phyloP scores from a whole-genome alignment of 2,113 vertebrate genomes.

The Notiomystis cincta region DNA sequence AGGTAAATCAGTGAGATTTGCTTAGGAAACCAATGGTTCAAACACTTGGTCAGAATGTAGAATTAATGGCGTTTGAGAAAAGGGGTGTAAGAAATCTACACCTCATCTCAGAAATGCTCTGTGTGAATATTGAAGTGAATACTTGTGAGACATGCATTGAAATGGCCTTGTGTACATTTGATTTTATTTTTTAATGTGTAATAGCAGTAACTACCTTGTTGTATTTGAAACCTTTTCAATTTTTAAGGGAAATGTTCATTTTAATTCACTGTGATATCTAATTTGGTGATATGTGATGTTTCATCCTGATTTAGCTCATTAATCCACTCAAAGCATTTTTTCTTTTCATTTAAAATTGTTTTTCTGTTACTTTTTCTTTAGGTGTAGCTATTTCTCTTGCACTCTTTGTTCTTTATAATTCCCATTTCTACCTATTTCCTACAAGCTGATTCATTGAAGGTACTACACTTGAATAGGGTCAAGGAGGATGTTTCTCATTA shows the following conservation, averaged over 20 bases:
- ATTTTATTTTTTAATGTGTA: background rate
- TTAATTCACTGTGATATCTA: background rate
- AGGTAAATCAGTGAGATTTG: background rate
- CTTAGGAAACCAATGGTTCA: background rate
- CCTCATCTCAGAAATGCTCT: background rate
- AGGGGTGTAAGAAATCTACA: background rate
- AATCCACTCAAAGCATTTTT: background rate
- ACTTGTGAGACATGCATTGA: background rate
- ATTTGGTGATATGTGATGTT: background rate
- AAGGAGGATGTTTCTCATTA: background rate
- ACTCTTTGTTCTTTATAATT: background rate
- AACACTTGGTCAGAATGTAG: background rate
- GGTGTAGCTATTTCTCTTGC: background rate
- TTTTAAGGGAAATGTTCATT: background rate
- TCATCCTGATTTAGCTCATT: background rate
- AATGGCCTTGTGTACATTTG: background rate
- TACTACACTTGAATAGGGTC: background rate
- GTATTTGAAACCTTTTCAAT: background rate
- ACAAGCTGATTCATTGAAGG: background rate
- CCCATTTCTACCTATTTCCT: background rate
- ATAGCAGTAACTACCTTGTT: background rate
- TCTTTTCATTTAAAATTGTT: background rate
- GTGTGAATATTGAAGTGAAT: background rate
- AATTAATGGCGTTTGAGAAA: background rate
- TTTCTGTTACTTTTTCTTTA: background rate